Percentiles rank a stretch among this genome's conserved stretches.
Evolutionary conservation across 2,888 invertebrate species (phyloP).

Genomic region (Endomychus coccineus): DNA sequence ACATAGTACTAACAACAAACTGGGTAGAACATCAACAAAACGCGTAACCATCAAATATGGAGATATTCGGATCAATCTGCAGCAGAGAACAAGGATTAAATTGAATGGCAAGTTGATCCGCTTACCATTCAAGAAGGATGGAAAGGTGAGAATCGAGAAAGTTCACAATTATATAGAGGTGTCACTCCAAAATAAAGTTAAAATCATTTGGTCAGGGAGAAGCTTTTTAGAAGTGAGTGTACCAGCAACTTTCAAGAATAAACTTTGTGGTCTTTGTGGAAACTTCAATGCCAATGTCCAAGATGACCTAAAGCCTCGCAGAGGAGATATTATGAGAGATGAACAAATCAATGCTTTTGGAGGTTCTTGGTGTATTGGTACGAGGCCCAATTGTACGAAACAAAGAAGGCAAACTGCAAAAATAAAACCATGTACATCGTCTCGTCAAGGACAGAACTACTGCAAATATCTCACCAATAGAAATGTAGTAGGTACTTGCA

Average conservation of each 20-base stretch:
- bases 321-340: conserved; percentile 61
- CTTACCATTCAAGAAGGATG: conserved; percentile 58
- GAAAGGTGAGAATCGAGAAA: conserved; percentile 55
- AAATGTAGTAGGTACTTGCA: conserved; percentile 68
- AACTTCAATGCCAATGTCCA: conserved; percentile 83
- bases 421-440: conserved; percentile 30
- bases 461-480: conserved; percentile 39
- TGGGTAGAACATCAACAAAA: conserved; percentile 76
- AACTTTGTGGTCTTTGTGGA: conserved; percentile 87
- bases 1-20: conserved; percentile 56
- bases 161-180: conserved; percentile 61
- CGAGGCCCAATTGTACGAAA: conserved; percentile 60
- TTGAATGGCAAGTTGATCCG: conserved; percentile 70
- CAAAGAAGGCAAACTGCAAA: conserved; percentile 44
- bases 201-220: conserved; percentile 87
- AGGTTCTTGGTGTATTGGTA: conserved; percentile 85
- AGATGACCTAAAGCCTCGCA: conserved; percentile 70
- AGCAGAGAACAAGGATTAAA: conserved; percentile 79
- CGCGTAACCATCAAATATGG: conserved; percentile 76
- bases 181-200: conserved; percentile 67
- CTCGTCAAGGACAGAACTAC: conserved; percentile 27
- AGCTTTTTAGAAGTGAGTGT: conserved; percentile 82
- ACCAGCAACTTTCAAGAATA: conserved; percentile 65
- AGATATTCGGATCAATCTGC: conserved; percentile 71
- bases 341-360: conserved; percentile 64